These are phyloP conservation scores for Valencia hispanica DNA, from an alignment of 2,797 vertebrate species.

Conservation along the genomic window DNA sequence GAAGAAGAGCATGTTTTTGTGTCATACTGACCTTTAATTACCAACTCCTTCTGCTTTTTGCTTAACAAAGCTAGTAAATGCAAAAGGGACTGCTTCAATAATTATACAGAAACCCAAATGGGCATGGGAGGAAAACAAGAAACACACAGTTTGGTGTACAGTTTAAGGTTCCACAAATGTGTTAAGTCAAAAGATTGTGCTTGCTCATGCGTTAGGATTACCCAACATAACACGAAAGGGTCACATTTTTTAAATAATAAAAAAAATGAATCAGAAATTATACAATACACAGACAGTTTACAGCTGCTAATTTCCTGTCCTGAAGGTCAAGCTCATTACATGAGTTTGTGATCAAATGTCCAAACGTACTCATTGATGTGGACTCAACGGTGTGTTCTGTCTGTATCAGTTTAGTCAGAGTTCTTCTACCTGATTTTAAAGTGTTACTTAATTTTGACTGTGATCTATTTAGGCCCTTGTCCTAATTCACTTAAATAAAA, in stretches of 20 bases:
- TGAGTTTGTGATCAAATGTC: neutral
- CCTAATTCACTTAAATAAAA: neutral
- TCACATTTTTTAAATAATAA: neutral
- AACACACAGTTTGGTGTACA: neutral
- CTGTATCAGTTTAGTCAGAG: neutral
- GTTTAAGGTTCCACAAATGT: slow-evolving; percentile 2
- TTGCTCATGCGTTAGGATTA: neutral
- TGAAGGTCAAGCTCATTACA: neutral
- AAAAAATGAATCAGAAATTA: neutral
- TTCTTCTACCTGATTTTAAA: neutral
- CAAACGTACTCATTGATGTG: neutral
- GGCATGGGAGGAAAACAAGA: neutral
- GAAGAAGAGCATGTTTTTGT: slow-evolving; percentile 56
- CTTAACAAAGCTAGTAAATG: slow-evolving; percentile 32
- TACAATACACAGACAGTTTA: neutral
- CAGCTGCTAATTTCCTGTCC: neutral
- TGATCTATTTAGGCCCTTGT: neutral
- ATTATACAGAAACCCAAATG: slow-evolving; percentile 8
- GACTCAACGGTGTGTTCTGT: neutral
- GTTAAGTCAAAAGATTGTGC: neutral
- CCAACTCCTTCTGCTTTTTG: slow-evolving; percentile 52
- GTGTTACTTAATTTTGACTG: neutral
- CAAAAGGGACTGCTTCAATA: slow-evolving; percentile 23
- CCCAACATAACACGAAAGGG: neutral
- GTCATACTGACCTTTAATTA: slow-evolving; percentile 68